phyloP scores from a whole-genome alignment of 2,797 vertebrate genomes.

The Falco novaeseelandiae region DNA sequence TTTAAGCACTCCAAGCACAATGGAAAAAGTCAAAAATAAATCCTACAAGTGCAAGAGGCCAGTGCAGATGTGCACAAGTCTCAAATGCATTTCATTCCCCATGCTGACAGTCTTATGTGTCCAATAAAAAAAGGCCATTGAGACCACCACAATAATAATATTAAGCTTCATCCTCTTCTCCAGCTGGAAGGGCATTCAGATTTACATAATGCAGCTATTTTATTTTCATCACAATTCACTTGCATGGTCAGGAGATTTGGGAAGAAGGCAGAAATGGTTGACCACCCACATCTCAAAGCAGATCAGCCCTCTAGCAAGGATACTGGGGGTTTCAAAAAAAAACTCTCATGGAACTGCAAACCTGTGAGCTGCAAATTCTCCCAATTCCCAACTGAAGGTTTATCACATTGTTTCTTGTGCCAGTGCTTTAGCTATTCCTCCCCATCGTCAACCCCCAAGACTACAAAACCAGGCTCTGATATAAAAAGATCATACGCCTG shows the following conservation, averaged over 20 bases:
- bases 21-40: conserved; percentile 58
- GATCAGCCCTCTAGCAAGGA: not conserved
- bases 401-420: not conserved
- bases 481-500: not conserved
- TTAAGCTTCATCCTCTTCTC: not conserved
- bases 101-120: not conserved
- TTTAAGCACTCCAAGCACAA: conserved; percentile 28
- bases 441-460: not conserved
- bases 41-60: conserved; percentile 18
- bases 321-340: not conserved
- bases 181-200: not conserved
- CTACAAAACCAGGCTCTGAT: not conserved
- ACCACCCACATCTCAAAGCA: not conserved
- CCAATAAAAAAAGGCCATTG: not conserved
- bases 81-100: not conserved
- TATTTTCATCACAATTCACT: not conserved
- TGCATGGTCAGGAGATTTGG: not conserved
- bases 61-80: not conserved
- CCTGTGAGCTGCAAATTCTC: not conserved
- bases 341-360: not conserved
- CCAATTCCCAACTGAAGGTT: not conserved
- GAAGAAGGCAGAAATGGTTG: not conserved
- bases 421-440: not conserved
- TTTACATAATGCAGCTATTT: not conserved
- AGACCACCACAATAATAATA: not conserved